Conservation (phyloP, 2,888 invertebrate species). For the Ornithoptera alexandrae region DNA sequence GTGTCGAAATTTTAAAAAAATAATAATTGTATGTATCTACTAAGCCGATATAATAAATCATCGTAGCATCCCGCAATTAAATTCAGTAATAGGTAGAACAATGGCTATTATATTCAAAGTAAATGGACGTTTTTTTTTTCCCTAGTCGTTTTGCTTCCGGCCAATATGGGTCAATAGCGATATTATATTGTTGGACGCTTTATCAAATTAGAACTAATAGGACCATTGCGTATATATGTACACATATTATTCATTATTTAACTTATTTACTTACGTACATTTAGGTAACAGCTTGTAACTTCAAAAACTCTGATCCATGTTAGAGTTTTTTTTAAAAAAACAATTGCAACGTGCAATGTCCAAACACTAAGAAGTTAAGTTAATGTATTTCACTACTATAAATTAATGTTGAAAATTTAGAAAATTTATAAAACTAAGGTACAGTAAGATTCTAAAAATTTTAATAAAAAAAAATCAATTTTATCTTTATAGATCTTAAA, state of each 20-base stretch:
- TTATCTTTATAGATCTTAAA: background rate
- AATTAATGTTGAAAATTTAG: too few relatives aligned
- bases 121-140: constrained; percentile 64
- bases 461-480: too few relatives aligned
- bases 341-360: too few relatives aligned
- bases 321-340: too few relatives aligned
- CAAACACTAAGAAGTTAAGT: too few relatives aligned
- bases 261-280: too few relatives aligned
- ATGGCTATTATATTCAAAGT: constrained; percentile 74
- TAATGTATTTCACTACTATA: too few relatives aligned
- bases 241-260: background rate
- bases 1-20: background rate
- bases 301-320: too few relatives aligned
- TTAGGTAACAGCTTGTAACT: too few relatives aligned
- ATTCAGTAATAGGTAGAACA: constrained; percentile 67
- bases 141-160: constrained; percentile 69
- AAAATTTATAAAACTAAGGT: background rate
- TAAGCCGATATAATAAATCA: constrained; percentile 57
- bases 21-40: constrained; percentile 10
- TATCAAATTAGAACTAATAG: constrained; percentile 41
- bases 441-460: too few relatives aligned
- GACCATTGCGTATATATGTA: too few relatives aligned
- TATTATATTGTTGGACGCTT: constrained; percentile 55
- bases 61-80: constrained; percentile 65
- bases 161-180: constrained; percentile 57